phyloP scores from a whole-genome alignment of 35 echinoderm and acorn worm species.

The Apostichopus parvimensis region DNA sequence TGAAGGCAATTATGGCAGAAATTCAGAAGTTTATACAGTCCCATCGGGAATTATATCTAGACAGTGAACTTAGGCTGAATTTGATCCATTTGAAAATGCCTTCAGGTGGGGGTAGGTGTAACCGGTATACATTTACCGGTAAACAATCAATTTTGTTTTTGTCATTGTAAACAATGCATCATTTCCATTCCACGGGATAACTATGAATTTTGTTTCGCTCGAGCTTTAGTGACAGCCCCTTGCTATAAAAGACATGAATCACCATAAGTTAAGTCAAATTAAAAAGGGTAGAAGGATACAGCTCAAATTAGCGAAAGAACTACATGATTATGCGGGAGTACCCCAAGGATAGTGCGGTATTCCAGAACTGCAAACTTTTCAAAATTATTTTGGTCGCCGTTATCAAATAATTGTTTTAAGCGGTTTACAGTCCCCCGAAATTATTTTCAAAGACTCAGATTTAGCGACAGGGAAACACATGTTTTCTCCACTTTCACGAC shows the following conservation, averaged over 20 bases:
- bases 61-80: too few species aligned
- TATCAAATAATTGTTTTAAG: constrained; percentile 29
- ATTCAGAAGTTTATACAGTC: neutral
- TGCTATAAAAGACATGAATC: neutral
- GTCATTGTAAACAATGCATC: neutral
- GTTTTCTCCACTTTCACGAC: neutral
- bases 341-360: neutral
- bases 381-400: neutral
- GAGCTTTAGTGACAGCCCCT: neutral
- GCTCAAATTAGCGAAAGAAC: neutral
- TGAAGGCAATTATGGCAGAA: neutral
- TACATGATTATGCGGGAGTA: neutral
- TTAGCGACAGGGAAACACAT: neutral
- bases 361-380: neutral
- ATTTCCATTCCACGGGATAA: neutral
- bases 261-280: neutral
- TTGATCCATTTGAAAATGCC: constrained; percentile 28
- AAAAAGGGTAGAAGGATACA: constrained; percentile 6
- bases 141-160: too few species aligned
- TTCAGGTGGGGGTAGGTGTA: neutral
- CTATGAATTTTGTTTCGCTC: neutral
- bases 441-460: neutral
- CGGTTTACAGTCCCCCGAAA: neutral
- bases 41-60: neutral
- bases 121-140: too few species aligned